Evolutionary conservation across 2,888 invertebrate species (phyloP), one percentile per base, ranked within the genome.

Genomic region (Tyria jacobaeae): DNA sequence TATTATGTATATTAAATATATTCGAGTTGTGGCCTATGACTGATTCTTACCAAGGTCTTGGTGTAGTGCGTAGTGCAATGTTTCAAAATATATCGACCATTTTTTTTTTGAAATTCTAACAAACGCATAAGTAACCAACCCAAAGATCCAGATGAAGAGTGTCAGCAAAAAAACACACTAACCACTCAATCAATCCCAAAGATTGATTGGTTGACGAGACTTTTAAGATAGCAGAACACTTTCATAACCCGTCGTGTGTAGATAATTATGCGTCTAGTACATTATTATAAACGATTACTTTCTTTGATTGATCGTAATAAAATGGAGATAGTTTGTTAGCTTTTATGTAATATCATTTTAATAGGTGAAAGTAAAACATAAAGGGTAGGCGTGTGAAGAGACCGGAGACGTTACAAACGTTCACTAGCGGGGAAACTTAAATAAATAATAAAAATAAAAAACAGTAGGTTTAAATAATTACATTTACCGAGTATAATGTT

Each of bases 231-330:
- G 66, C 63, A 64, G 73, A 71, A 78, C 67, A 71, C 78, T 78
- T 75, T 75, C 73, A 64, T 70, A 72, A 71, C 71, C 66, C 68
- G 66, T 54, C 61, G 58, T 55, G 71, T 66, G 54, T 61, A 71
- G 53, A 75, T 76, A 69, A 66, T 64, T 72, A 60, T 65, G 51
- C 50, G 61, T 60, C 66, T 51, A 67, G 57, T 63, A 68, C 50
- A 62, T 57, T 75, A 75, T 77, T 66, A 72, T 53, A 62, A 72
- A 57, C 66, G 66, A 70, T 76, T 68, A 70, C 70, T 70, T 73
- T 74, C 65, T 57, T 66, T 77, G 78, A 76, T 76, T 71, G 78
- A 76, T 76, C 65, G 63, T 51, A 75, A 66, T 64, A 64, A 64
- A 64, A 75, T 61, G 56, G 64, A 62, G 68, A 69, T 69, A 60